Conservation (phyloP, 2,888 invertebrate species). For the Monochamus alternatus region DNA sequence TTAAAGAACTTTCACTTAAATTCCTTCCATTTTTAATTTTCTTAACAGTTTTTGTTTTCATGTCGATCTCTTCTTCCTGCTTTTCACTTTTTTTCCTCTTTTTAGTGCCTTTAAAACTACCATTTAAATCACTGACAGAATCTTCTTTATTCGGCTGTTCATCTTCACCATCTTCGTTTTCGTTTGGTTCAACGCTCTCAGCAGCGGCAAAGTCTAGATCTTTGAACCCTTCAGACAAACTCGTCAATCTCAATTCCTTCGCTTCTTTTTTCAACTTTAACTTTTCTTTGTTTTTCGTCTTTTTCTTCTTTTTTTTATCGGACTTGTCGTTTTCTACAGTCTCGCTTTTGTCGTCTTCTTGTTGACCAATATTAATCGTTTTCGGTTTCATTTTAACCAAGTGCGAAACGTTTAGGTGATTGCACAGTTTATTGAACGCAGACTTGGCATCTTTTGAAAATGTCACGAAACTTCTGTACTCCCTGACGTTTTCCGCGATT, state of each 20-base stretch:
- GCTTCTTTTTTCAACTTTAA: constrained; percentile 72
- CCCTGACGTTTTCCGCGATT: constrained; percentile 66
- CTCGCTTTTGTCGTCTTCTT: constrained; percentile 48
- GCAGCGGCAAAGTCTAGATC: constrained; percentile 39
- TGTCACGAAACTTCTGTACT: constrained; percentile 66
- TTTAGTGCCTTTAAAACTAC: not conserved
- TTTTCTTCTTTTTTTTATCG: constrained; percentile 60
- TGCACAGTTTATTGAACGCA: constrained; percentile 71
- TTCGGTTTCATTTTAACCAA: constrained; percentile 60
- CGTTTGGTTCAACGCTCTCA: constrained; percentile 32
- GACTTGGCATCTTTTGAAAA: constrained; percentile 70
- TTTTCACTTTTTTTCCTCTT: constrained; percentile 23
- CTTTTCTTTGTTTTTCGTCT: constrained; percentile 67
- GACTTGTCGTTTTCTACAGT: constrained; percentile 47
- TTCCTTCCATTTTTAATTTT: constrained; percentile 19
- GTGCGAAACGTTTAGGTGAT: constrained; percentile 67
- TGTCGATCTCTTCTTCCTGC: not conserved
- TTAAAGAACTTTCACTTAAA: not conserved
- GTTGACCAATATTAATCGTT: constrained; percentile 54
- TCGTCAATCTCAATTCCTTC: constrained; percentile 68
- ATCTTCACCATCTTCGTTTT: constrained; percentile 24
- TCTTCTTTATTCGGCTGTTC: not conserved
- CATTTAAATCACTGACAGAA: not conserved
- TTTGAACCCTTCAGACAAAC: constrained; percentile 70
- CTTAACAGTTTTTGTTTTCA: not conserved